Evolutionary conservation across 2,888 invertebrate species (phyloP).

Genomic region (Chloroclystis v-ata): DNA sequence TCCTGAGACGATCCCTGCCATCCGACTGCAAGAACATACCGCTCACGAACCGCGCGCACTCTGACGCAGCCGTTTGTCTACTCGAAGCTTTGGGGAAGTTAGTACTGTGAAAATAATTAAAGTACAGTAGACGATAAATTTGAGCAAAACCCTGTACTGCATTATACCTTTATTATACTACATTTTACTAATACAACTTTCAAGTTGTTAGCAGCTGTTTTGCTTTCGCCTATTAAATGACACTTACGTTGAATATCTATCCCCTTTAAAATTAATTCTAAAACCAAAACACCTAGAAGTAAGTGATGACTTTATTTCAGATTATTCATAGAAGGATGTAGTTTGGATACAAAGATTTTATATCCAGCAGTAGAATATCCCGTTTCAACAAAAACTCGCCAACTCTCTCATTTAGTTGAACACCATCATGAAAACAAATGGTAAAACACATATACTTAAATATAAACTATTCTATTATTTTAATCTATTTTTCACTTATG

Average conservation of each 20-base stretch:
- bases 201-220: no score
- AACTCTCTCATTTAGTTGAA: constrained; percentile 86
- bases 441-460: constrained; percentile 45
- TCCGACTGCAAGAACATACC: constrained; percentile 82
- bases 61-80: constrained; percentile 77
- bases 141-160: no score
- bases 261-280: no score
- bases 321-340: constrained; percentile 84
- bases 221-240: no score
- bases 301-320: constrained; percentile 53
- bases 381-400: constrained; percentile 89
- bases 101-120: no score
- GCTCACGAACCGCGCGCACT: constrained; percentile 83
- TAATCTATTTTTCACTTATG: no score
- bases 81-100: constrained; percentile 81
- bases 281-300: no score
- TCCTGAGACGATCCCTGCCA: constrained; percentile 85
- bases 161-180: no score
- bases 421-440: constrained; percentile 89
- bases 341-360: constrained; percentile 78
- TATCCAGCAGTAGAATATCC: constrained; percentile 87
- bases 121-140: no score
- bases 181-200: no score
- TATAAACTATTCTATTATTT: no score
- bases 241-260: no score